A percentile compares a stretch with the other conserved stretches of the same genome.
phyloP scores from a whole-genome alignment of 2,797 vertebrate genomes.

The Gallinago solitaria region DNA sequence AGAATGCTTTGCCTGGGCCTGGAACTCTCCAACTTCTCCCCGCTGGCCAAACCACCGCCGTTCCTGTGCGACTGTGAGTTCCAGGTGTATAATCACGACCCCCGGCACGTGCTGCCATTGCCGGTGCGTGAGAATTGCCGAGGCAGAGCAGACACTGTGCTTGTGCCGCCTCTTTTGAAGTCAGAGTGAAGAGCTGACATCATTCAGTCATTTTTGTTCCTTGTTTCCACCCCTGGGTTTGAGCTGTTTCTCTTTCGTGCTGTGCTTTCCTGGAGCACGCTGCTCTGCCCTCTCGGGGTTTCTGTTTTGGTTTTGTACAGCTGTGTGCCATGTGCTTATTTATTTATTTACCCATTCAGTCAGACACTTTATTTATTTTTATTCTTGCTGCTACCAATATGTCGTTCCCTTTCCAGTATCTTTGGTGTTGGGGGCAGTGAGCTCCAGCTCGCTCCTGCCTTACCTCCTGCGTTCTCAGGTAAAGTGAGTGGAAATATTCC shows the following conservation, averaged over 20 bases:
- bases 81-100: background rate
- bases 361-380: background rate
- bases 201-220: background rate
- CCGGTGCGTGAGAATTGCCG: background rate
- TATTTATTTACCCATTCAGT: background rate
- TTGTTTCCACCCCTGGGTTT: background rate
- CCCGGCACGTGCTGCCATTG: fast-evolving
- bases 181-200: background rate
- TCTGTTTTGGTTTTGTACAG: background rate
- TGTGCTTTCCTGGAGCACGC: background rate
- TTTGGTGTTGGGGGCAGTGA: background rate
- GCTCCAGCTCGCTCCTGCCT: background rate
- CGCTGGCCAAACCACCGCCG: fast-evolving
- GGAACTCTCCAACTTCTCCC: background rate
- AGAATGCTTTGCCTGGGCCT: background rate
- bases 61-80: background rate
- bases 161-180: background rate
- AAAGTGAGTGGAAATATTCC: background rate
- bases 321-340: background rate
- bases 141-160: background rate
- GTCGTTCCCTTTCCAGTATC: background rate
- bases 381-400: background rate
- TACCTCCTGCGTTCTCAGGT: background rate
- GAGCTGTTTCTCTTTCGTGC: background rate
- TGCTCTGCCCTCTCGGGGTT: background rate